These are phyloP conservation scores for Chlorodrepanis virens DNA, from an alignment of 2,113 vertebrate genomes.

Conservation along the genomic window DNA sequence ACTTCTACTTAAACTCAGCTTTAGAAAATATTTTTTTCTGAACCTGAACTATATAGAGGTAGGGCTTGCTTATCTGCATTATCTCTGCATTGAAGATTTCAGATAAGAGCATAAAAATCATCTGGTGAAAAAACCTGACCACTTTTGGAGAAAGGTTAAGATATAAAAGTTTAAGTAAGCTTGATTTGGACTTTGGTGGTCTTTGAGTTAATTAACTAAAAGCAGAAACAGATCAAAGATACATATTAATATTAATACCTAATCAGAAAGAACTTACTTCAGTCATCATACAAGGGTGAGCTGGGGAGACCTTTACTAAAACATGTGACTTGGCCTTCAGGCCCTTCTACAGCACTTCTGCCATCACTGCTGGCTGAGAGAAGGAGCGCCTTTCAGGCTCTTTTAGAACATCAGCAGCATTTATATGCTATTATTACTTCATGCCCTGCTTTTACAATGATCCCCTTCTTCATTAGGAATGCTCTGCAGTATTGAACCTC, in stretches of 20 bases:
- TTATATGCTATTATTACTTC: not conserved
- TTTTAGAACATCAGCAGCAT: not conserved
- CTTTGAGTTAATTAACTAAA: slow-evolving; percentile 61
- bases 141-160: slow-evolving; percentile 6
- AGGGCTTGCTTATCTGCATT: not conserved
- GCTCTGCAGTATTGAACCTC: not conserved
- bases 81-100: not conserved
- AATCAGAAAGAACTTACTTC: slow-evolving; percentile 30
- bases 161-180: slow-evolving; percentile 46
- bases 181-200: slow-evolving; percentile 35
- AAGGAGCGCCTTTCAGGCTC: not conserved
- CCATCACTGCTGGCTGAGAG: not conserved
- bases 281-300: not conserved
- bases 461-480: not conserved
- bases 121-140: not conserved
- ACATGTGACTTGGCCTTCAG: slow-evolving; percentile 1
- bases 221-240: slow-evolving; percentile 23
- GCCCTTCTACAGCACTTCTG: not conserved
- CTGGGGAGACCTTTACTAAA: not conserved
- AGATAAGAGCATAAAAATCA: not conserved
- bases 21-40: not conserved
- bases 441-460: not conserved
- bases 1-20: not conserved
- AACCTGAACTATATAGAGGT: not conserved
- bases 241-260: slow-evolving; percentile 49